Evolutionary conservation across 2,797 vertebrate species (phyloP), one percentile per base, ranked within the genome.

Genomic region (Sebastes kiyomatsui): DNA sequence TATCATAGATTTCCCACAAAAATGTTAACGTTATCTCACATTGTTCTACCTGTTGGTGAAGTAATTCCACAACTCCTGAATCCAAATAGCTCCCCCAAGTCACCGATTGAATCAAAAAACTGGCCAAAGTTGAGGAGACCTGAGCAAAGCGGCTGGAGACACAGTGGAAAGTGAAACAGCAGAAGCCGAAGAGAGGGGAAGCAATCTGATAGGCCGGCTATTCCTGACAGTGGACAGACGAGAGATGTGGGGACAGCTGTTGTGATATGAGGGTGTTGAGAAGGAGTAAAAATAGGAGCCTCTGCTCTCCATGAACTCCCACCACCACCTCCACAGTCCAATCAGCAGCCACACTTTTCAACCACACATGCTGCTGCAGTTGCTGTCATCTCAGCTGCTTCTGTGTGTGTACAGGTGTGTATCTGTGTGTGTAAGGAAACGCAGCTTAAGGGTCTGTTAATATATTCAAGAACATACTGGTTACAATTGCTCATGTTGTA

Each of bases 211-310:
- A 91, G 91, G 88, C 75, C 35, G 61, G 88, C 84, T 95, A 94
- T 96, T 95, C 93, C 93, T 94, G 94, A 93, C 92, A 61, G 38
- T 23, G 35, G 79, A 87, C 91, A 90, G 91, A 80, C 84, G 89
- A 60, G 75, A 91, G 62, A 89, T 87, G 91, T 80, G 74, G 92
- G 86, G 96, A 98, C 98, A 99, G 97, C 98, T 99, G 98, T 95
- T 93, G 92, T 90, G 96, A 97, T 96, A 96, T 22, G 71, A 86
- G 81, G 80, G 85, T 77, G 90, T 23, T 84, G 90, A 59, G 66
- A 4, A 82, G 74, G 87, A 93, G 94, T 97, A 98, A 97, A 98
- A 98, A 97, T 98, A 99, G 96, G 91, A 58, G 1, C 77, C 92
- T 75, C 54, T 81, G 88, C 94, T 81, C 88, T 89, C 83, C 84